A percentile compares a stretch with the other conserved stretches of the same genome.
phyloP scores from a whole-genome alignment of 2,113 vertebrate species.

The Sakesphorus luctuosus region DNA sequence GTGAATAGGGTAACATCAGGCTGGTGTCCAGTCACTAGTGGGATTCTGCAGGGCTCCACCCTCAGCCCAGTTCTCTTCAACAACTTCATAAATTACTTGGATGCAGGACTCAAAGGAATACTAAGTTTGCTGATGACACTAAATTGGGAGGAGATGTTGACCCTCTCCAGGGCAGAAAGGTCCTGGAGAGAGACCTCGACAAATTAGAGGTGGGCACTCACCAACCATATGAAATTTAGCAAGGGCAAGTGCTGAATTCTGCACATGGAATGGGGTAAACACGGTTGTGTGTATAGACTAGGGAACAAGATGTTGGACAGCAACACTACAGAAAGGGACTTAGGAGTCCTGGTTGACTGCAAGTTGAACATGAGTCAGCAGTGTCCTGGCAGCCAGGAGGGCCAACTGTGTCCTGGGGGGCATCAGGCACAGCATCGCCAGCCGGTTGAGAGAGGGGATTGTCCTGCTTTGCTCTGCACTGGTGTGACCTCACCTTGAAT shows the following conservation, averaged over 20 bases:
- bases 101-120: neutral
- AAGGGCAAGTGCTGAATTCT: neutral
- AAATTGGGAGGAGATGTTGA: neutral
- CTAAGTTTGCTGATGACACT: neutral
- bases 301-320: fast-evolving
- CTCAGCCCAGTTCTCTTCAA: neutral
- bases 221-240: fast-evolving
- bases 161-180: neutral
- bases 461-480: no score
- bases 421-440: no score
- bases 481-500: fast-evolving
- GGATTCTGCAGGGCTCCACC: neutral
- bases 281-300: neutral
- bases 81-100: neutral
- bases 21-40: fast-evolving
- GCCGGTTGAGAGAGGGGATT: no score
- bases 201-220: neutral
- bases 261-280: neutral
- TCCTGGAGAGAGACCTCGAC: neutral
- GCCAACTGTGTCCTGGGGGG: no score
- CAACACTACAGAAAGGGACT: neutral
- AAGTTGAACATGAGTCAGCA: neutral
- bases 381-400: no score
- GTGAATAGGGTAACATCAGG: no score
- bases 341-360: neutral